Base-by-base conservation (phyloP, 2,113 vertebrate genomes). In the Bos taurus region DNA sequence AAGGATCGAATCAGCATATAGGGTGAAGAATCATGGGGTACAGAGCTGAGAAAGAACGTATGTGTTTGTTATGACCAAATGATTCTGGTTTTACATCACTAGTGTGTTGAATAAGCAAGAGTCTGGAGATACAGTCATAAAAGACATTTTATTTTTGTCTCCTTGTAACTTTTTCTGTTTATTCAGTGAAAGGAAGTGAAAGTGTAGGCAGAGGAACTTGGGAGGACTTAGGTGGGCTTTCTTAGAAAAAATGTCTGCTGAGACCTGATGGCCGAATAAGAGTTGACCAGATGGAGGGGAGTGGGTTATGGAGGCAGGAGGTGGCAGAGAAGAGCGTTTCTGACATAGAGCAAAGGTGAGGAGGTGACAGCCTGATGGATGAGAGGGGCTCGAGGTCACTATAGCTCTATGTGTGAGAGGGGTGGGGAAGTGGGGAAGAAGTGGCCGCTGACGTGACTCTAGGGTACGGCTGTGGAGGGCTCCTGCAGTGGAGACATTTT, bases 161-260 rank as follows among this genome's bases (percentile, higher is more conserved):
- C 40, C 10, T 96, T 88, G 43, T 83, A 13, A 57, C 30, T 88
- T 97, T 96, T 92, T 74, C 81, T n/a, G 10, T 87, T n/a, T 91
- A 93, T 81, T 80, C 56, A 26, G 7, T 60, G 71, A 59, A 88
- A 62, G 78, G 52, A 82, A 50, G 16, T 59, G 43, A 62, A n/a
- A 91, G 17, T 19, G 26, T 28, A 67, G 77, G 91, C 43, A 80
- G 56, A 50, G 16, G 25, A 89, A 59, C 56, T 43, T 21, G 28
- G 26, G 57, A 90, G 10, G 71, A 21, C 40, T 94, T 74, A 15
- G 48, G 30, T n/a, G n/a, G 6, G 43, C 36, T 91, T 88, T 92
- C 86, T 91, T 85, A 40, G 78, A 50, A 91, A 83, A 95, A 90
- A 64, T 2, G 1, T 60, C 48, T 78, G 26, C 28, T 15, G 28